Percentiles rank a stretch among this genome's conserved stretches.
These are phyloP conservation scores for Aporrectodea caliginosa DNA, from an alignment of 1,140 invertebrate species.

Conservation along the genomic window DNA sequence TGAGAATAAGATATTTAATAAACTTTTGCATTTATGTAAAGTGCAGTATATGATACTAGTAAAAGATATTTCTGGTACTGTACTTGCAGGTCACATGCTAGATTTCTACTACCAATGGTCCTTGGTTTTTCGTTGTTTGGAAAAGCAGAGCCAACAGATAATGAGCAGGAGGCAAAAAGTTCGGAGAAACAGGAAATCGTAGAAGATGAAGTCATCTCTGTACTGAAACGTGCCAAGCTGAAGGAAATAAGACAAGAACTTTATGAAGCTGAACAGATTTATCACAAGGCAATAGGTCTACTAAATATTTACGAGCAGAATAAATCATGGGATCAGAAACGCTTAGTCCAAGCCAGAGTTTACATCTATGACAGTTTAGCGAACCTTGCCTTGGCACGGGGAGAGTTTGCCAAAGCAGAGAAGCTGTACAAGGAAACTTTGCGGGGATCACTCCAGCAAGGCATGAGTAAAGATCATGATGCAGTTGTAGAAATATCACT, in stretches of 20 bases:
- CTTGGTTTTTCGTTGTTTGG: neutral
- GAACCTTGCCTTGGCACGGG: slow-evolving; percentile 75
- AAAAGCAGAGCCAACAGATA: neutral
- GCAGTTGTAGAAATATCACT: slow-evolving; percentile 72
- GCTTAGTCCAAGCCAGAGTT: slow-evolving; percentile 64
- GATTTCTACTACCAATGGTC: neutral
- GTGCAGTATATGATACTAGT: no score
- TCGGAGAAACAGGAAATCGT: neutral
- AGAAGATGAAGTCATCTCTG: neutral
- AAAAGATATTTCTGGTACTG: no score
- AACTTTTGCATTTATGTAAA: no score
- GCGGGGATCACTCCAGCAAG: slow-evolving; percentile 67
- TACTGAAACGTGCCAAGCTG: slow-evolving; percentile 22
- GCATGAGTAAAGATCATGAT: slow-evolving; percentile 68
- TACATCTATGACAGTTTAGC: slow-evolving; percentile 88
- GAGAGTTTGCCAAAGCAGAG: slow-evolving; percentile 76
- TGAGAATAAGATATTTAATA: no score
- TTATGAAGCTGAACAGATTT: slow-evolving; percentile 41
- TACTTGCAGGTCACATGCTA: no score
- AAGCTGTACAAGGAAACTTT: slow-evolving; percentile 76
- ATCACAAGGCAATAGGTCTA: slow-evolving; percentile 43
- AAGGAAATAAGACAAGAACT: slow-evolving; percentile 28
- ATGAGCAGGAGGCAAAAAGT: neutral
- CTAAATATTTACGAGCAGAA: slow-evolving; percentile 36
- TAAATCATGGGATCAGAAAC: slow-evolving; percentile 38